Evolutionary conservation across 2,113 vertebrate genomes (phyloP).

Genomic region (Lepus europaeus): DNA sequence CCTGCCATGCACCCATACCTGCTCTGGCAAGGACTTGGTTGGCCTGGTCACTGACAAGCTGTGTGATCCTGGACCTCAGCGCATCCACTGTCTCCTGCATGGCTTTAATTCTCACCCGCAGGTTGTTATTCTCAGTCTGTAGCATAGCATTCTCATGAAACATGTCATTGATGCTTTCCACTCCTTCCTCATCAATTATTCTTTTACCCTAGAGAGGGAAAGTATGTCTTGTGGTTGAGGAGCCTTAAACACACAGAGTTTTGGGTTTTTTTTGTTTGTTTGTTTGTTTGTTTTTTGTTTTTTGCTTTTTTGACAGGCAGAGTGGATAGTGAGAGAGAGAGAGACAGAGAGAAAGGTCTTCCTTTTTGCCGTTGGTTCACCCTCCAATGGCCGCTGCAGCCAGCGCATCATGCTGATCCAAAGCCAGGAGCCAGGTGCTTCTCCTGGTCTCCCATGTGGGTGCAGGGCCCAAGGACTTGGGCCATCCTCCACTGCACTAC

Average conservation of each 20-base stretch:
- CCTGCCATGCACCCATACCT: slow-evolving; percentile 85
- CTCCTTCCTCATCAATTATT: slow-evolving; percentile 95
- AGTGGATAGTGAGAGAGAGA: too few relatives aligned
- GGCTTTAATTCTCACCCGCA: slow-evolving; percentile 97
- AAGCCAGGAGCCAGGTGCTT: too few relatives aligned
- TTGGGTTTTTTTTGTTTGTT: background rate
- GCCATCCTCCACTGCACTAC: too few relatives aligned
- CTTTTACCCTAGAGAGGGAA: slow-evolving; percentile 93
- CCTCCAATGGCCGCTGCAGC: too few relatives aligned
- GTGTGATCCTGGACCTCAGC: slow-evolving; percentile 93
- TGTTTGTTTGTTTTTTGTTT: too few relatives aligned
- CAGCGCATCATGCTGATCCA: too few relatives aligned
- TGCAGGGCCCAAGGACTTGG: too few relatives aligned
- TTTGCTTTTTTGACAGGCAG: too few relatives aligned
- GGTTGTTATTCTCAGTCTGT: slow-evolving; percentile 97
- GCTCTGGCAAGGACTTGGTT: slow-evolving; percentile 93
- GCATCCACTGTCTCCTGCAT: slow-evolving; percentile 98
- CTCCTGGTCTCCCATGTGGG: too few relatives aligned
- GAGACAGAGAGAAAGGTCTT: too few relatives aligned
- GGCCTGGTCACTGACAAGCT: slow-evolving; percentile 95
- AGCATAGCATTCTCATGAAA: slow-evolving; percentile 99
- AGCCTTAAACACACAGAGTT: background rate
- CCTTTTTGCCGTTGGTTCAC: too few relatives aligned
- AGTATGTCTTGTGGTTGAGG: slow-evolving; percentile 37
- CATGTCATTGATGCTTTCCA: slow-evolving; percentile 98